phyloP scores from a whole-genome alignment of 37 sponge, comb jelly and placozoan genomes.

The Hexactinellida sp. region DNA sequence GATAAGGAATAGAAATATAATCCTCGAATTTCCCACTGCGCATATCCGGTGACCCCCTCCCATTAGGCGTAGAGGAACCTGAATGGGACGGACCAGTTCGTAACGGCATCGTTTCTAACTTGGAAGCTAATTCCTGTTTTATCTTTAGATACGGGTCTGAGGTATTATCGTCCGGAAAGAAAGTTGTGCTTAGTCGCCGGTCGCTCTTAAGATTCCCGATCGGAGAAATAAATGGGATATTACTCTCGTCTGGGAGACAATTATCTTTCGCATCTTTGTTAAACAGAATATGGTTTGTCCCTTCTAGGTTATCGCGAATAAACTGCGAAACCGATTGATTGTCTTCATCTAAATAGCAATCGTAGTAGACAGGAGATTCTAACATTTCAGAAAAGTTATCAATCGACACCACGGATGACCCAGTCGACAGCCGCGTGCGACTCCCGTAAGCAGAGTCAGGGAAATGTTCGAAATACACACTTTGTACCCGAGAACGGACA shows the following conservation, averaged over 20 bases:
- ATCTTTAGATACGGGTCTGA: neutral
- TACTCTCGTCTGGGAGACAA: neutral
- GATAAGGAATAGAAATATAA: constrained; percentile 10
- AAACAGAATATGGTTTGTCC: neutral
- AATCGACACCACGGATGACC: neutral
- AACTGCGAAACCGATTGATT: neutral
- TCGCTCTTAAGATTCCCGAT: neutral
- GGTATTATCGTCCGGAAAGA: neutral
- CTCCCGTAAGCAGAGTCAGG: neutral
- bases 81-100: neutral
- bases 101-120: neutral
- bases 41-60: constrained; percentile 1
- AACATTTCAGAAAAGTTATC: neutral
- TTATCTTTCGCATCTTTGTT: neutral
- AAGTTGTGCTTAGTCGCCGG: neutral
- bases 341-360: neutral
- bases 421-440: neutral
- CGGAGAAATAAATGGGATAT: neutral
- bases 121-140: neutral
- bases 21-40: neutral
- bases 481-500: neutral
- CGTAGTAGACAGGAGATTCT: neutral
- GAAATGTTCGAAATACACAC: neutral
- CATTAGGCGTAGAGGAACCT: neutral
- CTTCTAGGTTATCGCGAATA: neutral